A percentile compares a stretch with the other conserved stretches of the same genome.
These are phyloP conservation scores for Phyllotreta striolata DNA, from an alignment of 2,888 invertebrate species.

Conservation along the genomic window DNA sequence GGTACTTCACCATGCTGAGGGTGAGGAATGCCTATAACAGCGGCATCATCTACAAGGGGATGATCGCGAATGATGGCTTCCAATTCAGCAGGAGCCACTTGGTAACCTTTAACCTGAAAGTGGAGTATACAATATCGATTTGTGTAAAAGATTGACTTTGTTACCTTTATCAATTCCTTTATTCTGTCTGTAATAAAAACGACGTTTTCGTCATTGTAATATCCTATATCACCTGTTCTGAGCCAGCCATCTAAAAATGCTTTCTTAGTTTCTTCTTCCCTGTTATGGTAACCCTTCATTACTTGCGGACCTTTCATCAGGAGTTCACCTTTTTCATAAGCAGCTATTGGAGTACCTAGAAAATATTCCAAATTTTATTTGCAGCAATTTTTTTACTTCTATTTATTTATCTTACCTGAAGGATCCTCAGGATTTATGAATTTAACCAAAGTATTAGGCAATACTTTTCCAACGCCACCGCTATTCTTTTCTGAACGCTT, in stretches of 20 bases:
- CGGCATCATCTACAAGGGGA: conserved; percentile 79
- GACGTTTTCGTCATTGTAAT: conserved; percentile 69
- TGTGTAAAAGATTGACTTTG: neutral
- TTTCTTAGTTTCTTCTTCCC: conserved; percentile 71
- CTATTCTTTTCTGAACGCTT: conserved; percentile 24
- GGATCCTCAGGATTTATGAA: conserved; percentile 64
- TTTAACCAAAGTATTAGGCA: conserved; percentile 72
- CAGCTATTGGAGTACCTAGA: conserved; percentile 30
- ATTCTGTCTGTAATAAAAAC: conserved; percentile 78
- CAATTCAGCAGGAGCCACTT: conserved; percentile 90
- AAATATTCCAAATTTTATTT: neutral
- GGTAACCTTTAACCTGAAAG: conserved; percentile 49
- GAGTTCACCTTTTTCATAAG: conserved; percentile 70
- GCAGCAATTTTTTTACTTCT: neutral
- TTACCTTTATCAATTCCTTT: conserved; percentile 81
- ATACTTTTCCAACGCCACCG: conserved; percentile 65
- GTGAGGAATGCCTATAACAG: conserved; percentile 81
- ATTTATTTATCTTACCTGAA: conserved; percentile 31
- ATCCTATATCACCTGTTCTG: conserved; percentile 70
- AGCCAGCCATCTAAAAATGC: conserved; percentile 72
- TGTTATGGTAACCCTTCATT: conserved; percentile 82
- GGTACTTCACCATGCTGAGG: conserved; percentile 76
- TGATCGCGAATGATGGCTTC: conserved; percentile 77
- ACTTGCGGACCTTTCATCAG: conserved; percentile 81
- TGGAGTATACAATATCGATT: too few relatives aligned